phyloP scores from a whole-genome alignment of 92 coral and sea anemone genomes.

The Siderastrea radians region DNA sequence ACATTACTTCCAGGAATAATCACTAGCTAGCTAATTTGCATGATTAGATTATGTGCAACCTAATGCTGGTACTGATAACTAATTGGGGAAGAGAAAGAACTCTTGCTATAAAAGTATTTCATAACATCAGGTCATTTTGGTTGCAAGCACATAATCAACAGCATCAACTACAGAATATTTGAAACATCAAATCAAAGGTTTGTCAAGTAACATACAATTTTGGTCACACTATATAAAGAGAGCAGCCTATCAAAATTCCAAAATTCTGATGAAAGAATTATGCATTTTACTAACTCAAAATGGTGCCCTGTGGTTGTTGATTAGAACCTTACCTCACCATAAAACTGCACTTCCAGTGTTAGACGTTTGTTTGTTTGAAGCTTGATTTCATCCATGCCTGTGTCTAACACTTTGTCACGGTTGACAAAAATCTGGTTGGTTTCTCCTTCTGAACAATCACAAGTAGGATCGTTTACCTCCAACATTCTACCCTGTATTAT shows the following conservation, averaged over 20 bases:
- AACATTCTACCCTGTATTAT: conserved; percentile 57
- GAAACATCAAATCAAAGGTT: conserved; percentile 5
- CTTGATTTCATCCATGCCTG: conserved; percentile 51
- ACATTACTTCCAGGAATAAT: conserved; percentile 2
- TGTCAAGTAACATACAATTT: conserved; percentile 3
- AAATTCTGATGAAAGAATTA: conserved; percentile 16
- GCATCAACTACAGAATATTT: not conserved
- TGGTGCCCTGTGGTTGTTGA: conserved; percentile 16
- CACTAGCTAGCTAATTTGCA: not conserved
- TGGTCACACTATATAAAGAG: conserved; percentile 6
- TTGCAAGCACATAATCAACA: not conserved
- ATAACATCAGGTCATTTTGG: not conserved
- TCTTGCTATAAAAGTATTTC: not conserved
- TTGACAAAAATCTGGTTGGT: conserved; percentile 62
- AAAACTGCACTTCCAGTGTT: conserved; percentile 43
- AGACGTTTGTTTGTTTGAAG: conserved; percentile 31
- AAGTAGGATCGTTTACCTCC: conserved; percentile 39
- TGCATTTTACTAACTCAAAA: not conserved
- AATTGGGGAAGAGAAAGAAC: not conserved
- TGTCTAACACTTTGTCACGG: conserved; percentile 50
- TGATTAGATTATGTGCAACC: not conserved
- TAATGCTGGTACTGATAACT: conserved; percentile 1
- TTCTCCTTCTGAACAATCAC: conserved; percentile 27
- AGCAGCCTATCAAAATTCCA: conserved; percentile 2
- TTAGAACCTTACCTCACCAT: conserved; percentile 48